These are phyloP conservation scores for Unio delphinus DNA, from an alignment of 2,888 invertebrate species.

Conservation along the genomic window DNA sequence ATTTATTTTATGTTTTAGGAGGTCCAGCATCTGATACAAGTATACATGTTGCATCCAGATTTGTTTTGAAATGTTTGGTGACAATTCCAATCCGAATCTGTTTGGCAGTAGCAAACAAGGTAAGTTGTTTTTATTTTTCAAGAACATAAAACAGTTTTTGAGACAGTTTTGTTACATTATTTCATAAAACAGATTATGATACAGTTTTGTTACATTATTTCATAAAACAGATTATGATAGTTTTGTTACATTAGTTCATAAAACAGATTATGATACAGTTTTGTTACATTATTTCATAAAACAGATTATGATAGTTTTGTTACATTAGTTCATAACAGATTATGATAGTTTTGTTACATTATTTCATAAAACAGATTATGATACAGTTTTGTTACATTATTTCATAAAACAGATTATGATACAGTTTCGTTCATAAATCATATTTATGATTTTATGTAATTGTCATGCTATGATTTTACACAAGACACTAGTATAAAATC, in stretches of 20 bases:
- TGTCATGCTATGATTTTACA: background rate
- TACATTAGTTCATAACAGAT: background rate
- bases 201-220: background rate
- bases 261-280: background rate
- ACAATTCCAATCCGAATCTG: constrained; percentile 55
- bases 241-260: background rate
- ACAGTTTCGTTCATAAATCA: background rate
- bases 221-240: background rate
- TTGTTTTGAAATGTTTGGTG: constrained; percentile 60
- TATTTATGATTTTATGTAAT: background rate
- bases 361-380: background rate
- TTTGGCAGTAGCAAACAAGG: constrained; percentile 58
- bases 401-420: background rate
- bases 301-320: background rate
- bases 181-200: background rate
- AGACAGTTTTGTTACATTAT: background rate
- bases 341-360: background rate
- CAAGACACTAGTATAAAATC: background rate
- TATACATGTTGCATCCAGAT: constrained; percentile 41
- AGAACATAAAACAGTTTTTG: too few species aligned
- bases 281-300: background rate
- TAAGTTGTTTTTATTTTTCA: constrained; percentile 11
- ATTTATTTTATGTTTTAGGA: too few species aligned
- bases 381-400: background rate
- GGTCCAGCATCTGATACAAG: background rate